These are phyloP conservation scores for Nymphalis urticae DNA, from an alignment of 2,888 invertebrate genomes.

Conservation along the genomic window DNA sequence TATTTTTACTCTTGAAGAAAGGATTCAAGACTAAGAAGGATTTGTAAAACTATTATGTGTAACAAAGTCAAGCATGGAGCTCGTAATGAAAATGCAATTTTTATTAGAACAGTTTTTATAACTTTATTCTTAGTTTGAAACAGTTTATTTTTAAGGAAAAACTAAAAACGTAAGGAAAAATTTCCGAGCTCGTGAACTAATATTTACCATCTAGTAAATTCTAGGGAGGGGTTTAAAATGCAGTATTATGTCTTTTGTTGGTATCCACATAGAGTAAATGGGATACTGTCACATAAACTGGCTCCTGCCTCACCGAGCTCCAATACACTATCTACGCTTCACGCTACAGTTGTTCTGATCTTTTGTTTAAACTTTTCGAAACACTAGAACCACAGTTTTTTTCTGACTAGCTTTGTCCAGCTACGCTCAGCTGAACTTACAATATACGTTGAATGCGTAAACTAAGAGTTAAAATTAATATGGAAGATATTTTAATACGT, in stretches of 20 bases:
- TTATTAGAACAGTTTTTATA: background rate
- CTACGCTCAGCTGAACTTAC: conserved; percentile 28
- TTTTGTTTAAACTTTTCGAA: conserved; percentile 38
- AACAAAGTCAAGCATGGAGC: too few species aligned
- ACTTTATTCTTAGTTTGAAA: background rate
- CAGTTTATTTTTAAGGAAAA: background rate
- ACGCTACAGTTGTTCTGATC: conserved; percentile 35
- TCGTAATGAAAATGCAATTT: too few species aligned
- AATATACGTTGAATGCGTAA: conserved; percentile 17
- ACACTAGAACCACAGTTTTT: conserved; percentile 22
- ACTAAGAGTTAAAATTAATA: background rate
- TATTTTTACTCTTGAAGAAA: too few species aligned
- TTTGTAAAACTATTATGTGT: too few species aligned
- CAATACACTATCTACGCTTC: conserved; percentile 37
- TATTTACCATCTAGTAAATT: conserved; percentile 2
- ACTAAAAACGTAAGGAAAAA: background rate
- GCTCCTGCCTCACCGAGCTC: conserved; percentile 19
- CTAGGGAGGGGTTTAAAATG: conserved; percentile 3
- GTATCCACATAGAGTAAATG: conserved; percentile 12
- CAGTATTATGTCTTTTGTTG: conserved; percentile 4
- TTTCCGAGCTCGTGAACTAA: conserved; percentile 1
- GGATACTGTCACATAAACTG: conserved; percentile 24
- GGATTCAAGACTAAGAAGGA: too few species aligned
- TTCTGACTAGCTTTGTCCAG: conserved; percentile 25
- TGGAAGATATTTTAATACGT: background rate